phyloP scores from a whole-genome alignment of 2,797 vertebrate genomes.

The Champsocephalus gunnari region DNA sequence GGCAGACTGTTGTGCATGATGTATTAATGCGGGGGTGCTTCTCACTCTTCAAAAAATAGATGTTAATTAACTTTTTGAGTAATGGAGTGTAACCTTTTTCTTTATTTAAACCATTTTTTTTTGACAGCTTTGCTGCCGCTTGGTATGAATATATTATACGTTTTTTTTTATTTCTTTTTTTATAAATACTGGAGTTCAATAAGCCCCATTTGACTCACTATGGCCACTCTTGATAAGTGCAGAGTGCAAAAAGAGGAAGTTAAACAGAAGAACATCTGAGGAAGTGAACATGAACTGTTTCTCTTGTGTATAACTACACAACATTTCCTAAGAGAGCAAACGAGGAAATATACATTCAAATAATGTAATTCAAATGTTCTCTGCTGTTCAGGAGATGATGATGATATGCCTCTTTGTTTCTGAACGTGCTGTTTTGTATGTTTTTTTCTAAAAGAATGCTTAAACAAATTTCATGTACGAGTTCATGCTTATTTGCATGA shows the following conservation, averaged over 20 bases:
- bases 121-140: no score
- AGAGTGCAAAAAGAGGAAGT: constrained; percentile 8
- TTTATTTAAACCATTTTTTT: no score
- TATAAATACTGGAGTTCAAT: neutral
- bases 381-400: neutral
- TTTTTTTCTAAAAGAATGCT: constrained; percentile 36
- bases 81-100: no score
- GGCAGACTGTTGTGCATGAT: no score
- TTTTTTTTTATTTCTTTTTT: no score
- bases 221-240: neutral
- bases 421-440: constrained; percentile 24
- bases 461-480: constrained; percentile 17
- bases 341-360: neutral
- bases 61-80: no score
- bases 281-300: neutral
- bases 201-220: neutral
- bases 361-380: neutral
- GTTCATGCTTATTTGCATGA: constrained; percentile 4
- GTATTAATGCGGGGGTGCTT: no score
- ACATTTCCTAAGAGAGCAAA: neutral
- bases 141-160: no score
- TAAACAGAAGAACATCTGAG: neutral
- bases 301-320: neutral
- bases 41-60: no score
- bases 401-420: neutral